phyloP scores from a whole-genome alignment of 2,113 vertebrate species.

The Pseudorhombus dupliciocellatus region DNA sequence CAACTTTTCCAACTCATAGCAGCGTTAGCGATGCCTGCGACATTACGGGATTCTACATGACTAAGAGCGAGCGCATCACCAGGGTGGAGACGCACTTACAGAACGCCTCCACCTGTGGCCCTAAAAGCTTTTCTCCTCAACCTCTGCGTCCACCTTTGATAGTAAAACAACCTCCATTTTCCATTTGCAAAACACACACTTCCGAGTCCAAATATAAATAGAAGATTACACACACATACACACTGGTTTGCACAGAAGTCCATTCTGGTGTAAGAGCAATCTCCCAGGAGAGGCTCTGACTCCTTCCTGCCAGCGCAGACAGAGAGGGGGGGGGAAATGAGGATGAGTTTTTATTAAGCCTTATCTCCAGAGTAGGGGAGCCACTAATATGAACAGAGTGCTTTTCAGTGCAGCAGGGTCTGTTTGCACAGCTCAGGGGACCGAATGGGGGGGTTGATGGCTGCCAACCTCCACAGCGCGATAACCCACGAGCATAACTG shows the following conservation, averaged over 20 bases:
- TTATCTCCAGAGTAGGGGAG: constrained; percentile 71
- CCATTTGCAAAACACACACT: constrained; percentile 54
- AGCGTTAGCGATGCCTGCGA: not conserved
- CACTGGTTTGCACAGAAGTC: constrained; percentile 12
- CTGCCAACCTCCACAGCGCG: constrained; percentile 5
- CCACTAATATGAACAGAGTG: constrained; percentile 76
- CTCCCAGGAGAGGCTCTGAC: constrained; percentile 56
- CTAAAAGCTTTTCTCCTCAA: constrained; percentile 52
- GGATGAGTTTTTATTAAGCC: constrained; percentile 63
- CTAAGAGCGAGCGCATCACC: not conserved
- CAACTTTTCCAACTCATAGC: constrained; percentile 39
- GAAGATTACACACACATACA: constrained; percentile 37
- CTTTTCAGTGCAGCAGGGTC: constrained; percentile 57
- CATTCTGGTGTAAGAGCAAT: constrained; percentile 50
- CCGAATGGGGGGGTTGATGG: constrained; percentile 46
- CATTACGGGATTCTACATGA: not conserved
- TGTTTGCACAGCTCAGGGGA: constrained; percentile 61
- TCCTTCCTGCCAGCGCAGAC: constrained; percentile 67
- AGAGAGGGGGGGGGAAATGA: constrained; percentile 65
- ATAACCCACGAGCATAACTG: constrained; percentile 28
- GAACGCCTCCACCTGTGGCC: constrained; percentile 11
- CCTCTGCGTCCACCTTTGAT: constrained; percentile 29
- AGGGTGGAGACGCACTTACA: constrained; percentile 40
- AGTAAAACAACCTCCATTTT: constrained; percentile 41
- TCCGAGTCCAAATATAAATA: constrained; percentile 34